Base-by-base conservation (phyloP, 1,140 invertebrate species). In the Ptiloglossa arizonensis region DNA sequence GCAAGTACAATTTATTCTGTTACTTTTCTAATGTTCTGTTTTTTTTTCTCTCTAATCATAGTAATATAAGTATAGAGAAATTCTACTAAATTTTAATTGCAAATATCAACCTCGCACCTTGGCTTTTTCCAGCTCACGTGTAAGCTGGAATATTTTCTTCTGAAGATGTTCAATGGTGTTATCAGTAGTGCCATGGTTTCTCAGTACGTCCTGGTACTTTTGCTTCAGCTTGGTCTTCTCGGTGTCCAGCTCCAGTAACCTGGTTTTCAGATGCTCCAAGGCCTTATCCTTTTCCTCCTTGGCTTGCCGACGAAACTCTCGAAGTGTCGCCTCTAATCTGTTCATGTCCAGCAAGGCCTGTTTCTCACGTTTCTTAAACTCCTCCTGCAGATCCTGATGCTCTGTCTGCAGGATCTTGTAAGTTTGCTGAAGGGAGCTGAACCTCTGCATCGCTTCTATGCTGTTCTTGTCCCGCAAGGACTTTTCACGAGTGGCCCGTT, bases 391-490 rank as follows among this genome's bases (percentile, higher is more conserved):
- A 67, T 92, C 92, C 54, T 90, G 85, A 32, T 91, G 87, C 57
- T 92, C 90, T 0, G 91, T 86, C 68, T 93, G 89, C 32, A 94
- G 67, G 0, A 93, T 59, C 68, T 93, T 93, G 70, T 91, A 90
- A 4, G 90, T 88, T 57, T 93, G 93, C 32, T 93, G 91, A 22
- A 94, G 73, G 0, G 93, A 91, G 41, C 92, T 93, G 62, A 89
- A 93, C 59, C 92, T 91, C 67, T 93, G 93, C 79, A 90, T 85
- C 6, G 92, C 89, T 41, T 94, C 93, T 17, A 91, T 63, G 48
- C 89, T 92, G 52, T 94, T 92, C 76, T 92, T 93, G 44, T 94
- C 92, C 19, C 93, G 82, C 0, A 92, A 70, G 0, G 91, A 88
- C 81, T 93, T 93, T 44, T 94, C 93, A 2, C 90, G 86, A 9